Evolutionary conservation across 2,888 invertebrate genomes (phyloP).

Genomic region (Apotomis betuletana): DNA sequence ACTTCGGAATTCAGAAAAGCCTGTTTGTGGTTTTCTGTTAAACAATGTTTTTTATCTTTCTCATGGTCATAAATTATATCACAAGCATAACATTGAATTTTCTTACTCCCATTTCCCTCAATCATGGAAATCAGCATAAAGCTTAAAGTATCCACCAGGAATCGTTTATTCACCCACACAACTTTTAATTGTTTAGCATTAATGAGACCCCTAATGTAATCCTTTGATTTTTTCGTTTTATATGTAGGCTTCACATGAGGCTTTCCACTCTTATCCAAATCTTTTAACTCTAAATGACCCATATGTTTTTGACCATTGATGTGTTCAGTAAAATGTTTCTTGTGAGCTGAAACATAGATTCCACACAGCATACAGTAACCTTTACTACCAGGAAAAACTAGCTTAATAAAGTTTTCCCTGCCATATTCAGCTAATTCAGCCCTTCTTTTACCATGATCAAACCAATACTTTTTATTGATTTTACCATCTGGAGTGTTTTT

Average conservation of each 20-base stretch:
- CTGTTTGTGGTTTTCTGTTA: constrained; percentile 52
- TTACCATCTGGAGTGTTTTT: constrained; percentile 3
- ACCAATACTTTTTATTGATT: not conserved
- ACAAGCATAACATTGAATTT: constrained; percentile 61
- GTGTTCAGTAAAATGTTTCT: constrained; percentile 57
- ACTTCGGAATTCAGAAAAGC: constrained; percentile 53
- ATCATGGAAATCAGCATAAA: constrained; percentile 53
- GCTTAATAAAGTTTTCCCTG: constrained; percentile 56
- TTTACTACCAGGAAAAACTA: constrained; percentile 60
- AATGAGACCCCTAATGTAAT: constrained; percentile 42
- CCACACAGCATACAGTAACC: constrained; percentile 64
- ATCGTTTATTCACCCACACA: constrained; percentile 52
- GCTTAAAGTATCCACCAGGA: constrained; percentile 48
- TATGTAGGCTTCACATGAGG: constrained; percentile 45
- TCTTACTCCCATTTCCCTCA: constrained; percentile 47
- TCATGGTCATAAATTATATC: constrained; percentile 48
- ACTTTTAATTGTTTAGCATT: constrained; percentile 40
- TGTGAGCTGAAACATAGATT: constrained; percentile 54
- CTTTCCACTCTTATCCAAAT: constrained; percentile 46
- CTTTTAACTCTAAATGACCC: constrained; percentile 57
- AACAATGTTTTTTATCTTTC: constrained; percentile 54
- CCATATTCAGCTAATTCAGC: constrained; percentile 58
- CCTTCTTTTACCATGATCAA: constrained; percentile 60
- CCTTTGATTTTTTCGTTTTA: constrained; percentile 41
- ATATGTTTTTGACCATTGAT: constrained; percentile 55